A percentile compares a stretch with the other conserved stretches of the same genome.
These are phyloP conservation scores for Merluccius polli DNA, from an alignment of 2,797 vertebrate species.

Conservation along the genomic window DNA sequence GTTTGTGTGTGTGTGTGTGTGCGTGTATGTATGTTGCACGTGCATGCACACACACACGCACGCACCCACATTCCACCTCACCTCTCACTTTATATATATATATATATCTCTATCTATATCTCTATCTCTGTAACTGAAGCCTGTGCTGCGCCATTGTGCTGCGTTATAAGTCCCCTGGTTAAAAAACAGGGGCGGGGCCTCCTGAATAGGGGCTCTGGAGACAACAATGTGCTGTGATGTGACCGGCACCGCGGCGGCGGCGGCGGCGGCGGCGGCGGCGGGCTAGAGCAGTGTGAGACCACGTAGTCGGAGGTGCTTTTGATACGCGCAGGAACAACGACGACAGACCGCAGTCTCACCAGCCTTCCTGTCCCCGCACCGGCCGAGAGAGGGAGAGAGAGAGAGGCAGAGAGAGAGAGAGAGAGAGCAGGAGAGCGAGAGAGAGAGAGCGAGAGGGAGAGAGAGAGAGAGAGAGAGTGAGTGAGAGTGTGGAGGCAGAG, in stretches of 20 bases:
- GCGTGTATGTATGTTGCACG: neutral
- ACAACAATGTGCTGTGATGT: neutral
- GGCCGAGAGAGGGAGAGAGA: neutral
- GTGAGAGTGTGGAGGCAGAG: slow-evolving; percentile 3
- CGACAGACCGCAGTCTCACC: neutral
- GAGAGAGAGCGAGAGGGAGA: neutral
- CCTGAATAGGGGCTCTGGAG: neutral
- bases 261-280: neutral
- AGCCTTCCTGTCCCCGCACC: neutral
- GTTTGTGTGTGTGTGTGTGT: neutral
- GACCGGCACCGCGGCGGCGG: neutral
- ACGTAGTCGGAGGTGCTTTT: neutral
- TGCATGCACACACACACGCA: neutral
- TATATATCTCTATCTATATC: neutral
- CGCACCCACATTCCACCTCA: neutral
- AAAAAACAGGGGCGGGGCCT: neutral
- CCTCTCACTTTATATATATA: neutral
- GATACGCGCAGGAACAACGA: neutral
- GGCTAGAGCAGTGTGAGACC: neutral
- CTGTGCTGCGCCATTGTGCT: neutral
- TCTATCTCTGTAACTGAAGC: neutral
- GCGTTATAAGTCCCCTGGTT: neutral
- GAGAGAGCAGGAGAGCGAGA: neutral
- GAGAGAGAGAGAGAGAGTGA: neutral
- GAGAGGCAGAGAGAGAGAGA: neutral